Evolutionary conservation across 2,113 vertebrate genomes (phyloP).

Genomic region (Dicaeum eximium): DNA sequence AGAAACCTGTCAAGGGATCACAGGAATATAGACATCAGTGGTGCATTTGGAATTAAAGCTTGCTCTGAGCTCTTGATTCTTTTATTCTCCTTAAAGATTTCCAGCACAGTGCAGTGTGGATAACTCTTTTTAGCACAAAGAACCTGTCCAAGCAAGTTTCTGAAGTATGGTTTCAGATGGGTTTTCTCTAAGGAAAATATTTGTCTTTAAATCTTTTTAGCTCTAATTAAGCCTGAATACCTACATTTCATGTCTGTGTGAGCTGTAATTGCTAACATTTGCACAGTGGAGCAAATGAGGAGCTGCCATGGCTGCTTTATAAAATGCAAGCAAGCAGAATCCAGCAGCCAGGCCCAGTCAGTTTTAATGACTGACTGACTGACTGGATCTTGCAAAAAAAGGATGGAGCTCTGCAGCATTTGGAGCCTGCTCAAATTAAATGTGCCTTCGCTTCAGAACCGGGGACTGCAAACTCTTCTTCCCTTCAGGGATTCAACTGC

Average conservation of each 20-base stretch:
- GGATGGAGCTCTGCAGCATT: neutral
- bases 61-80: neutral
- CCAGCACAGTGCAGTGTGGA: neutral
- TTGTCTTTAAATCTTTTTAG: constrained; percentile 31
- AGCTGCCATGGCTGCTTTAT: neutral
- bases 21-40: constrained; percentile 12
- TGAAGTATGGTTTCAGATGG: neutral
- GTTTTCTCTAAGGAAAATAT: constrained; percentile 38
- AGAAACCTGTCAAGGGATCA: neutral
- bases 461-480: neutral
- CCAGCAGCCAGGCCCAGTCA: neutral
- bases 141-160: neutral
- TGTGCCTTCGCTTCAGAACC: neutral
- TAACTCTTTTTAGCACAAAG: neutral
- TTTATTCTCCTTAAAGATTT: constrained; percentile 13
- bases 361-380: neutral
- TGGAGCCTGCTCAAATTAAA: neutral
- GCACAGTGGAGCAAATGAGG: neutral
- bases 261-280: neutral
- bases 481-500: neutral
- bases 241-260: neutral
- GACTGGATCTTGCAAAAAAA: neutral
- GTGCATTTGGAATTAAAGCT: neutral
- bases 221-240: constrained; percentile 11
- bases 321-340: neutral